A percentile compares a stretch with the other conserved stretches of the same genome.
phyloP scores from a whole-genome alignment of 2,888 invertebrate species.

The Hirtodrosophila duncani region DNA sequence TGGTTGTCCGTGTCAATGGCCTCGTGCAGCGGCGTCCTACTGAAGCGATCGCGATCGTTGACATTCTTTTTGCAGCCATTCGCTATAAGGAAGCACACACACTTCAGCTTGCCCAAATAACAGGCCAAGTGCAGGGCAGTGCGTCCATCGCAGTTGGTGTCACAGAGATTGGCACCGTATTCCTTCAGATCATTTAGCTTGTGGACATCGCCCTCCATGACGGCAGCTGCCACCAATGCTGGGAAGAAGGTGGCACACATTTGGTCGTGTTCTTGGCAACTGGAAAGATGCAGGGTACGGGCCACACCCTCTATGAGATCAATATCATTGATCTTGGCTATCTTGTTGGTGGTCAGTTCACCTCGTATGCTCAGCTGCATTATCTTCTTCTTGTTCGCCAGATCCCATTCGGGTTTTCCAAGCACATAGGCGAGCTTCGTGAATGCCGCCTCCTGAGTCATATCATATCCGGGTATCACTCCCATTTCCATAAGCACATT shows the following conservation, averaged over 20 bases:
- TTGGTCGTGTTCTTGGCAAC: constrained; percentile 79
- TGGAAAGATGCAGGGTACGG: constrained; percentile 80
- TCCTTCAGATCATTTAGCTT: constrained; percentile 78
- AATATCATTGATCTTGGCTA: constrained; percentile 75
- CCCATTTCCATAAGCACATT: constrained; percentile 79
- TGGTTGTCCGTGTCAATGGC: constrained; percentile 84
- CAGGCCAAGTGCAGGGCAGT: constrained; percentile 91
- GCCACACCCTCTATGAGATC: constrained; percentile 82
- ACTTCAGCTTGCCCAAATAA: constrained; percentile 83
- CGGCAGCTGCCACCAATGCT: constrained; percentile 83
- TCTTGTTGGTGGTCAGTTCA: constrained; percentile 82
- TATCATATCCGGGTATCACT: constrained; percentile 73
- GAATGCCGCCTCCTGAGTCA: constrained; percentile 94
- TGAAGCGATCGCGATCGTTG: constrained; percentile 85
- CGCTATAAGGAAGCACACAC: constrained; percentile 83
- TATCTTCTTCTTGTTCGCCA: constrained; percentile 83
- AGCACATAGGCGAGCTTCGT: constrained; percentile 93
- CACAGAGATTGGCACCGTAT: constrained; percentile 86
- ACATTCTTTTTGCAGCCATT: constrained; percentile 90
- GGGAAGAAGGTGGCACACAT: constrained; percentile 83
- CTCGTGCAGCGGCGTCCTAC: constrained; percentile 85
- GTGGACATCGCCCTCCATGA: constrained; percentile 79
- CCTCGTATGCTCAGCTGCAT: constrained; percentile 88
- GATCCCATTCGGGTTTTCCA: constrained; percentile 84
- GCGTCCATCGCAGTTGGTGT: constrained; percentile 86